phyloP scores from a whole-genome alignment of 2,113 vertebrate genomes.

The Vireo altiloquus region DNA sequence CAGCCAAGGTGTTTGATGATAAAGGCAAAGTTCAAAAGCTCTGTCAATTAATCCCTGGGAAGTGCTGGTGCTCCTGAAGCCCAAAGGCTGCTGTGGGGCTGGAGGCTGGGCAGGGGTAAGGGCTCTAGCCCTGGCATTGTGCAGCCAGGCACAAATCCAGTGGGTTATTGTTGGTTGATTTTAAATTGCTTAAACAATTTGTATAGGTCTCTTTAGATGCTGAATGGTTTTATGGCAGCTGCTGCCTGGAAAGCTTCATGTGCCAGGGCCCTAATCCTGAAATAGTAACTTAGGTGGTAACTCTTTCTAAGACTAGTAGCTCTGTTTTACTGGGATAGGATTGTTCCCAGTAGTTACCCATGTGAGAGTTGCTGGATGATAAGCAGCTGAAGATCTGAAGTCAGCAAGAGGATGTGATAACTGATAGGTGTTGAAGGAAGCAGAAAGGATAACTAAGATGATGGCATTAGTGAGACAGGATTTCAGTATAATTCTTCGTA shows the following conservation, averaged over 20 bases:
- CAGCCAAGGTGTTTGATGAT: background rate
- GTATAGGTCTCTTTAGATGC: background rate
- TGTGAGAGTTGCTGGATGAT: background rate
- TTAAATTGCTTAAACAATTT: background rate
- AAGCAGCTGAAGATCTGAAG: background rate
- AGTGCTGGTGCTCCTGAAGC: background rate
- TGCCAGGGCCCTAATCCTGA: background rate
- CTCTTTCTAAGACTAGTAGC: background rate
- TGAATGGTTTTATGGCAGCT: background rate
- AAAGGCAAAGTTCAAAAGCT: background rate
- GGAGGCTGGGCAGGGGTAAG: background rate
- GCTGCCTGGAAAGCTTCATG: background rate
- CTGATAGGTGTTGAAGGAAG: background rate
- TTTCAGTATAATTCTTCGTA: background rate
- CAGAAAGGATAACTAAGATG: background rate
- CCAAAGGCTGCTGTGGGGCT: background rate
- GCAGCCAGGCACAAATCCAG: background rate
- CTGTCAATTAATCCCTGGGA: background rate
- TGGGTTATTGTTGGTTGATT: background rate
- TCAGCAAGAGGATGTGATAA: background rate
- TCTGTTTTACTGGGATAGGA: background rate
- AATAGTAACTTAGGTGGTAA: background rate
- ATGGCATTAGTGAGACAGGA: background rate
- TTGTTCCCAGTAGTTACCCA: background rate
- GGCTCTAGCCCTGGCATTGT: background rate